Conservation (phyloP, 2,797 vertebrate species). For the Ammospiza maritima region DNA sequence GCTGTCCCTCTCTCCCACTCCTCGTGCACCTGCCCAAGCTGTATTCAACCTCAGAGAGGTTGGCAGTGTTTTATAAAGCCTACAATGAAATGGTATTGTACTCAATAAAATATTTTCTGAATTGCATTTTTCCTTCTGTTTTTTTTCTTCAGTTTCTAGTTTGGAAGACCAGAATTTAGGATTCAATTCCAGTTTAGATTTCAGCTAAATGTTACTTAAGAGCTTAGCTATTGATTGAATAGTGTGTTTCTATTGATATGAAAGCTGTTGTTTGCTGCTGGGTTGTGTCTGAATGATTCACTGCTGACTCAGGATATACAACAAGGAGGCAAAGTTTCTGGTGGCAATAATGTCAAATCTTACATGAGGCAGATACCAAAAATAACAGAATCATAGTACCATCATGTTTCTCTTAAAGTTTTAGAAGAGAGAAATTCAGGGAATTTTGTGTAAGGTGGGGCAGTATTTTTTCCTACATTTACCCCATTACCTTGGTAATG, state of each 20-base stretch:
- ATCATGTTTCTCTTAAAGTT: not conserved
- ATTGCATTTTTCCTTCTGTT: conserved; percentile 19
- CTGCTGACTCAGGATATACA: not conserved
- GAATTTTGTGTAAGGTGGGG: not conserved
- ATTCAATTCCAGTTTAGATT: not conserved
- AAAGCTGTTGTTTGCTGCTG: not conserved
- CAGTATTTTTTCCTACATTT: not conserved
- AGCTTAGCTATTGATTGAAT: not conserved
- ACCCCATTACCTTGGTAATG: not conserved
- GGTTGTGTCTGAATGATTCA: not conserved
- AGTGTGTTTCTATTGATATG: not conserved
- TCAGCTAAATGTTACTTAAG: not conserved
- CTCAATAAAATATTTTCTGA: conserved; percentile 73
- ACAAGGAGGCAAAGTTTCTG: not conserved
- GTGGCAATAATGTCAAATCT: not conserved
- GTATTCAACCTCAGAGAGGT: conserved; percentile 68
- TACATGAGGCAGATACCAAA: not conserved
- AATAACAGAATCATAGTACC: not conserved
- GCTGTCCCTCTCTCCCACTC: not conserved
- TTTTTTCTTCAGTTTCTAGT: not conserved
- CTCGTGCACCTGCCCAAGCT: conserved; percentile 62
- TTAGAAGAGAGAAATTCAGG: not conserved
- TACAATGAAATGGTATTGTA: conserved; percentile 48
- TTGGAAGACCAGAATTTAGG: not conserved
- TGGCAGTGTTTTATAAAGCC: conserved; percentile 52